Conservation (phyloP, 2,113 vertebrate genomes). For the Mormoops blainvillei region DNA sequence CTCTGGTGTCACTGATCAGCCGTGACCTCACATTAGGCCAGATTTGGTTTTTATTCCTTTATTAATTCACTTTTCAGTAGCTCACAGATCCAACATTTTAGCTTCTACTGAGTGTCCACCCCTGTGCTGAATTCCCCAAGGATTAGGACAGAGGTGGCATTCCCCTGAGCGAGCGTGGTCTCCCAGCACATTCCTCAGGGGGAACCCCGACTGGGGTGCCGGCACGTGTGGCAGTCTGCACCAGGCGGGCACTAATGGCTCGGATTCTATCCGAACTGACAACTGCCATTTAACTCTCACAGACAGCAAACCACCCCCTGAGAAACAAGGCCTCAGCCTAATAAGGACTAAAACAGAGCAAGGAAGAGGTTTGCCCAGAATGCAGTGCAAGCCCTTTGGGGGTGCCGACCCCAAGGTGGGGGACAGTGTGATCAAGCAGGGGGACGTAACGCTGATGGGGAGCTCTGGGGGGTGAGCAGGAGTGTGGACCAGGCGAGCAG, state of each 20-base stretch:
- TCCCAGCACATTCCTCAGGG: fast-evolving
- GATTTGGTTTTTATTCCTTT: background rate
- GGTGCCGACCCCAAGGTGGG: fast-evolving
- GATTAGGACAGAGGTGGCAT: background rate
- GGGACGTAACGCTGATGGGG: too few species aligned
- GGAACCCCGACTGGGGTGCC: background rate
- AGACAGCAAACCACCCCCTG: background rate
- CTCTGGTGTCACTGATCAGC: background rate
- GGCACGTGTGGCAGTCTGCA: fast-evolving
- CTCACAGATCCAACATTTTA: background rate
- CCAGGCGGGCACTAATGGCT: fast-evolving
- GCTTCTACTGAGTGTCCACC: background rate
- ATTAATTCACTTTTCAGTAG: background rate
- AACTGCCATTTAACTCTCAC: background rate
- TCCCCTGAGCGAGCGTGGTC: background rate
- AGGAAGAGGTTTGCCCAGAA: background rate
- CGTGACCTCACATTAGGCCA: background rate
- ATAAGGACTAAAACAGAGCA: background rate
- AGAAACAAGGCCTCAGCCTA: background rate
- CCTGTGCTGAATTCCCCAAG: background rate
- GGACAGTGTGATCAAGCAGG: background rate
- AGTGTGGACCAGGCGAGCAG: background rate
- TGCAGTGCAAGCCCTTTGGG: background rate
- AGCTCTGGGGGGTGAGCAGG: background rate
- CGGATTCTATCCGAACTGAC: background rate